These are phyloP conservation scores for Mormyrus iriodes DNA, from an alignment of 2,113 vertebrate genomes.

Conservation along the genomic window DNA sequence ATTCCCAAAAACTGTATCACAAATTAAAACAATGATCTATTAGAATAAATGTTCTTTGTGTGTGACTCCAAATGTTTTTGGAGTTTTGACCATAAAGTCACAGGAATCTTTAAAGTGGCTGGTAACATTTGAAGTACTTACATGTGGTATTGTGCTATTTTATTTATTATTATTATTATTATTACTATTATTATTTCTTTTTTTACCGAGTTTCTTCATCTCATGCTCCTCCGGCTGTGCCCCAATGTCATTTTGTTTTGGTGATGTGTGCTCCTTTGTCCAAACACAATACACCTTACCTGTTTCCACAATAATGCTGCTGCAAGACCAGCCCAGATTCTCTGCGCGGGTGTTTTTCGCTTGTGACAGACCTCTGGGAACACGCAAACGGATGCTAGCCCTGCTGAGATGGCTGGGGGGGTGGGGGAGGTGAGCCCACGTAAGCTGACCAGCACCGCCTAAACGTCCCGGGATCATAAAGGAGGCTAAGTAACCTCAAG, in stretches of 20 bases:
- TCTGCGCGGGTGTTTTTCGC: slow-evolving; percentile 34
- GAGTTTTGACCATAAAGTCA: background rate
- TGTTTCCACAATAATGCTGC: slow-evolving; percentile 45
- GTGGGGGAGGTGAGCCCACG: background rate
- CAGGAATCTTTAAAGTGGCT: background rate
- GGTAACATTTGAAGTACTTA: background rate
- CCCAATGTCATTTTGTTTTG: slow-evolving; percentile 59
- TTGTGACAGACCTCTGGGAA: slow-evolving; percentile 31
- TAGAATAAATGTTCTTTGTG: background rate
- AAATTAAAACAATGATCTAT: background rate
- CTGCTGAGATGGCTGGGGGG: background rate
- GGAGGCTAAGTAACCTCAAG: background rate
- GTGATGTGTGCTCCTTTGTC: slow-evolving; percentile 52
- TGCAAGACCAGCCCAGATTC: slow-evolving; percentile 20
- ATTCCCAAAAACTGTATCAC: background rate
- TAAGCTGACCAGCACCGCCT: background rate
- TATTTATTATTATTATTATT: background rate
- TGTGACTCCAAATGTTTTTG: background rate
- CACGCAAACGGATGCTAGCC: background rate
- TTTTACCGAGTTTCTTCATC: background rate
- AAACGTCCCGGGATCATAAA: background rate
- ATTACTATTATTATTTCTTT: background rate
- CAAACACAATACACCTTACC: slow-evolving; percentile 51
- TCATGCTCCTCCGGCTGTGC: background rate
- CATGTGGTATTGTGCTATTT: background rate